Base-by-base conservation (phyloP, 2,113 vertebrate genomes). In the Erythrocebus patas region DNA sequence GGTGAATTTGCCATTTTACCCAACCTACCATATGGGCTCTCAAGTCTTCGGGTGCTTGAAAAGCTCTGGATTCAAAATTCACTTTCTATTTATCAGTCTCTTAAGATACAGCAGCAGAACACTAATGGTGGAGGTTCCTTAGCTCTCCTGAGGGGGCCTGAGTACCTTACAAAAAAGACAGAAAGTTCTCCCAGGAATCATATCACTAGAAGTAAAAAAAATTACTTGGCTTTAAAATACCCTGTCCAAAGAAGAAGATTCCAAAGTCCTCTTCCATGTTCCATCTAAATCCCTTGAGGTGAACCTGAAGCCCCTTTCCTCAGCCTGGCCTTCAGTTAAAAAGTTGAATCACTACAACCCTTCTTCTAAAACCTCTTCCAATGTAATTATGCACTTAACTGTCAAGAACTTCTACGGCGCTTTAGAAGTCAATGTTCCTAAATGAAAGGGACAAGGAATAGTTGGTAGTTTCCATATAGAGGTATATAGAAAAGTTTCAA, bases 221-320 rank as follows among this genome's bases (percentile, higher is more conserved):
- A 52, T 32, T 64, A 75, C 52, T 73, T 83, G 43, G 64, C 32
- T 96, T 93, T 70, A 94, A 88, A 85, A 91, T 25, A 27, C 18
- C 6, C 70, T 35, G 35, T 59, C 78, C n/a, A 90, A 93, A 93
- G 25, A 61, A 73, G 48, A 57, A 94, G 30, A 91, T 61, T 91
- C 50, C 57, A 94, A 90, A 91, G 76, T 18, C 40, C 68, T 83
- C 40, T 92, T 80, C 27, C 32, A 70, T 30, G 32, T 83, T 81
- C 50, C 45, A 79, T 48, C 18, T 76, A 93, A 92, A 52, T 80
- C 22, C 32, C 59, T 35, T 48, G 61, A 96, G 81, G 22, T 93
- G 43, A 73, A 92, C 81, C 35, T 93, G 43, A 97, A 95, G 81
- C 17, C 22, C 73, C 48, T 96, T 70, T 87, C 76, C 70, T 97